These are phyloP conservation scores for Idaea aversata DNA, from an alignment of 2,888 invertebrate genomes.

Conservation along the genomic window DNA sequence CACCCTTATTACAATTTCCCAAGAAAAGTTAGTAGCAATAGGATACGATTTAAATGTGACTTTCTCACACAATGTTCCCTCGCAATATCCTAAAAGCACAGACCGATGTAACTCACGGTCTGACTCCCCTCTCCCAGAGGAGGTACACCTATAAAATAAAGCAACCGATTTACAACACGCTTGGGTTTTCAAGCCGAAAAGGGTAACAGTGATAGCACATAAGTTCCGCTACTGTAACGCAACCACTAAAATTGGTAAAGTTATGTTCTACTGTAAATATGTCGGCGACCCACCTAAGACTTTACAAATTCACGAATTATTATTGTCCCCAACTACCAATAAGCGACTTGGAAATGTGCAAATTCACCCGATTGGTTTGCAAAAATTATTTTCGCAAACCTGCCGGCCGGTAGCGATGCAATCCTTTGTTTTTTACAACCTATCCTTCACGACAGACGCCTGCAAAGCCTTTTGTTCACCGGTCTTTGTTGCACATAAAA, in stretches of 20 bases:
- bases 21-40: conserved; percentile 26
- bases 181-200: conserved; percentile 66
- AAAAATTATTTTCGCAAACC: conserved; percentile 73
- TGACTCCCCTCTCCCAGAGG: conserved; percentile 57
- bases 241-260: conserved; percentile 42
- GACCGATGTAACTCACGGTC: conserved; percentile 48
- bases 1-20: conserved; percentile 13
- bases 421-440: conserved; percentile 57
- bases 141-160: conserved; percentile 77
- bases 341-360: conserved; percentile 42
- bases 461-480: conserved; percentile 62
- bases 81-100: conserved; percentile 71
- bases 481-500: conserved; percentile 67
- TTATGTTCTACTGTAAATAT: conserved; percentile 54
- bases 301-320: conserved; percentile 37
- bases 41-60: conserved; percentile 48
- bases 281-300: conserved; percentile 28
- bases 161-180: conserved; percentile 75
- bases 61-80: conserved; percentile 54
- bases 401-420: conserved; percentile 56
- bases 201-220: conserved; percentile 70
- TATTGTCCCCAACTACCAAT: conserved; percentile 69
- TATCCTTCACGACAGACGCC: conserved; percentile 52
- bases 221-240: conserved; percentile 55
- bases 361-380: conserved; percentile 72